Evolutionary conservation across 2,888 invertebrate genomes (phyloP).

Genomic region (Ephialtes manifestator): DNA sequence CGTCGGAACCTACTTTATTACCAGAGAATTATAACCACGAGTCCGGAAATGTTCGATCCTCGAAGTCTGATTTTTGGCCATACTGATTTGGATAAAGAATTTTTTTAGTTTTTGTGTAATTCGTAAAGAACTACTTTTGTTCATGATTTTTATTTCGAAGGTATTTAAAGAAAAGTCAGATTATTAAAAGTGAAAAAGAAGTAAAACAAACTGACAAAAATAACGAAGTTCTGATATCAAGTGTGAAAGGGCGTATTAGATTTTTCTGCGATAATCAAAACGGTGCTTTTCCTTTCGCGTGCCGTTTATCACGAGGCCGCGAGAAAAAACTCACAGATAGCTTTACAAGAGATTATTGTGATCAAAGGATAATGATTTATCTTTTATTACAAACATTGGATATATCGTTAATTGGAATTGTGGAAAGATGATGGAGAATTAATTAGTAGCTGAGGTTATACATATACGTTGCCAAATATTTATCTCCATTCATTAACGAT

Average conservation of each 20-base stretch:
- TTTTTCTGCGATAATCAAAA: conserved; percentile 59
- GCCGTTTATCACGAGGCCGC: conserved; percentile 41
- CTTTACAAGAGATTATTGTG: conserved; percentile 59
- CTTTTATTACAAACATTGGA: conserved; percentile 20
- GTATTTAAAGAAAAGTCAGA: conserved; percentile 17
- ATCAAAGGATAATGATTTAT: conserved; percentile 47
- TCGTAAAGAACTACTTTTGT: neutral
- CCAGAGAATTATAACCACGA: conserved; percentile 14
- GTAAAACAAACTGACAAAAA: conserved; percentile 19
- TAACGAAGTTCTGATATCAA: conserved; percentile 65
- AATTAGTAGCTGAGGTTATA: neutral
- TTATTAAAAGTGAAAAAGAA: neutral
- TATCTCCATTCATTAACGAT: neutral
- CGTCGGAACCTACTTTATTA: conserved; percentile 13
- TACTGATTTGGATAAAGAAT: conserved; percentile 8
- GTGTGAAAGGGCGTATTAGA: conserved; percentile 31
- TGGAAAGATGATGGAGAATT: conserved; percentile 21
- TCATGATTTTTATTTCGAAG: neutral
- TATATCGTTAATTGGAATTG: conserved; percentile 38
- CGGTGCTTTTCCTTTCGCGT: conserved; percentile 57
- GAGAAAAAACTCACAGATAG: conserved; percentile 37
- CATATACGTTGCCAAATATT: conserved; percentile 1
- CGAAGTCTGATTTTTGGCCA: conserved; percentile 45
- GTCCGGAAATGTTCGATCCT: conserved; percentile 37
- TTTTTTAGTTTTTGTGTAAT: neutral